phyloP scores from a whole-genome alignment of 2,113 vertebrate species.

The Myrmecophaga tridactyla region DNA sequence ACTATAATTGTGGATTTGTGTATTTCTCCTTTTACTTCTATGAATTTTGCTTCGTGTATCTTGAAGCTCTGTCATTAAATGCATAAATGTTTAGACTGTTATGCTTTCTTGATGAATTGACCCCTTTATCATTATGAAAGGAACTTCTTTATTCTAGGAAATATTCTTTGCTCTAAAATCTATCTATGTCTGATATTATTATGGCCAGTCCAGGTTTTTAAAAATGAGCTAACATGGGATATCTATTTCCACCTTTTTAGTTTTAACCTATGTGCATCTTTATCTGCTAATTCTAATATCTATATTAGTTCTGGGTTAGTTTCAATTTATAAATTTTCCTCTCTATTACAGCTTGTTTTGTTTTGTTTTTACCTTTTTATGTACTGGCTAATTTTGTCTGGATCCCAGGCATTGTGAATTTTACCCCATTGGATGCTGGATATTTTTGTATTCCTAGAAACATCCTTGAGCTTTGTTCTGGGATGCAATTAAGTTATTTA shows the following conservation, averaged over 20 bases:
- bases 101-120: background rate
- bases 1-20: background rate
- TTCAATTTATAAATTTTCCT: background rate
- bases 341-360: background rate
- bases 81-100: background rate
- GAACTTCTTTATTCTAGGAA: background rate
- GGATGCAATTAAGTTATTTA: background rate
- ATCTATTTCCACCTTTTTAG: background rate
- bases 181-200: background rate
- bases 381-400: background rate
- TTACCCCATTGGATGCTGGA: background rate
- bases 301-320: background rate
- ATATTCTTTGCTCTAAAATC: background rate
- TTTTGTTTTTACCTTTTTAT: background rate
- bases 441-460: slow-evolving; percentile 8
- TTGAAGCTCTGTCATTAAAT: background rate
- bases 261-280: background rate
- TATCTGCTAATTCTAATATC: background rate
- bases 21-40: background rate
- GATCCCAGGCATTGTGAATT: background rate
- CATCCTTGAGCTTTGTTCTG: background rate
- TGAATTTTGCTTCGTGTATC: background rate
- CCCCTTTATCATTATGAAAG: background rate
- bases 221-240: background rate
- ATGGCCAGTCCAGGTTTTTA: too few relatives aligned